Conservation (phyloP, 2,797 vertebrate species). For the Helarctos malayanus region DNA sequence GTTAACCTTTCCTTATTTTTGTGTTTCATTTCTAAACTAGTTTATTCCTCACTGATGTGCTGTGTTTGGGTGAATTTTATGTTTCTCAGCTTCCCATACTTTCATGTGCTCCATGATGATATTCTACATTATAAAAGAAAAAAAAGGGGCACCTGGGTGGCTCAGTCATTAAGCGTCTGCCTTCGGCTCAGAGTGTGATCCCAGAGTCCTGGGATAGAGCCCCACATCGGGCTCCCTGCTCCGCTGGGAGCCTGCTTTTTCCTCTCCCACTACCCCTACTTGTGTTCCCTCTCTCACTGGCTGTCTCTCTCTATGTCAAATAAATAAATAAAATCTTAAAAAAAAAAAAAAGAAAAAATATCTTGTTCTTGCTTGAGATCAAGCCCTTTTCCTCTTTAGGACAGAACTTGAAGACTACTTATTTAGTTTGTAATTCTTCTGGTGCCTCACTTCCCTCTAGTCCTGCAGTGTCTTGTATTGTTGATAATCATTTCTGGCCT, state of each 20-base stretch:
- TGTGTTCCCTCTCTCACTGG: too few relatives aligned
- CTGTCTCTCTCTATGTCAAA: too few relatives aligned
- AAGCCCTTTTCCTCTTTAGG: background rate
- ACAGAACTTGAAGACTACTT: background rate
- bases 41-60: conserved; percentile 27
- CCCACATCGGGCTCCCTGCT: too few relatives aligned
- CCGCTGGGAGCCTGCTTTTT: too few relatives aligned
- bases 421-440: conserved; percentile 14
- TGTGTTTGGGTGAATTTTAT: background rate
- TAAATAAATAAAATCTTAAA: too few relatives aligned
- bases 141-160: too few relatives aligned
- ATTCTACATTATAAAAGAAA: background rate
- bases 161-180: too few relatives aligned
- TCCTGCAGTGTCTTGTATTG: background rate
- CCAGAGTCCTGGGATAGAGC: too few relatives aligned
- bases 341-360: too few relatives aligned
- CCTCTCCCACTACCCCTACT: too few relatives aligned
- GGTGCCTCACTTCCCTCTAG: background rate
- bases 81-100: background rate
- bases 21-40: background rate
- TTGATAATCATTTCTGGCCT: conserved; percentile 27
- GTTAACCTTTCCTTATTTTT: background rate
- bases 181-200: too few relatives aligned
- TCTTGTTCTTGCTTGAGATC: background rate
- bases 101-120: background rate